phyloP scores from a whole-genome alignment of 2,888 invertebrate species.

The Phortica okadai region DNA sequence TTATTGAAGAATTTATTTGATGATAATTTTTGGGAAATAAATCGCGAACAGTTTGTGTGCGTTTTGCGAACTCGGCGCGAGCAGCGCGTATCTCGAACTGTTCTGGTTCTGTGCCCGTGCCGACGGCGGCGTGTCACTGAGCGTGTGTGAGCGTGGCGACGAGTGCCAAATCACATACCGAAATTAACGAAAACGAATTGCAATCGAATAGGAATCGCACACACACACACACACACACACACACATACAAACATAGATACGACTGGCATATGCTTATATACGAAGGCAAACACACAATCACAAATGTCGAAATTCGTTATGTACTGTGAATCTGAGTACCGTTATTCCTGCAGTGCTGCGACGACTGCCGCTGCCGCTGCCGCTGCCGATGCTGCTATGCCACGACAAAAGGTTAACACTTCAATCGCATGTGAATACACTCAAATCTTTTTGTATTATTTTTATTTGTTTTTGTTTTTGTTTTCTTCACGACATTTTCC shows the following conservation, averaged over 20 bases:
- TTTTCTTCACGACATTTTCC: not conserved
- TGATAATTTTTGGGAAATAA: not conserved
- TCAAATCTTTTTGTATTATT: not conserved
- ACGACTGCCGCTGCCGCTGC: too few species aligned
- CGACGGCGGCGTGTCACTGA: slow-evolving; percentile 73
- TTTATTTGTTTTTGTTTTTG: slow-evolving; percentile 10
- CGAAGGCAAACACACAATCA: slow-evolving; percentile 36
- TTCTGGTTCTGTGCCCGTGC: slow-evolving; percentile 52
- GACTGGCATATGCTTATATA: slow-evolving; percentile 15
- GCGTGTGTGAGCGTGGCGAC: slow-evolving; percentile 45
- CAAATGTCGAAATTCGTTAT: slow-evolving; percentile 29
- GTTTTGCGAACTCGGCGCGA: not conserved
- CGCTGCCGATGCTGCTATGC: not conserved
- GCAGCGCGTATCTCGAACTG: slow-evolving; percentile 44
- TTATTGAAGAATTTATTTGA: not conserved
- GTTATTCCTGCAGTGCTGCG: not conserved
- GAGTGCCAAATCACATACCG: slow-evolving; percentile 56
- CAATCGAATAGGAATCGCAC: slow-evolving; percentile 69
- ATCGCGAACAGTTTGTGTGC: not conserved
- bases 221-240: slow-evolving; percentile 50
- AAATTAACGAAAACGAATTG: slow-evolving; percentile 70
- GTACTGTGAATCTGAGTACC: not conserved
- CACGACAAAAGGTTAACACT: slow-evolving; percentile 6
- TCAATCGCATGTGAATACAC: not conserved
- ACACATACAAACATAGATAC: slow-evolving; percentile 42